Evolutionary conservation across 2,113 vertebrate species (phyloP).

Genomic region (Cricetomys ansorgei): DNA sequence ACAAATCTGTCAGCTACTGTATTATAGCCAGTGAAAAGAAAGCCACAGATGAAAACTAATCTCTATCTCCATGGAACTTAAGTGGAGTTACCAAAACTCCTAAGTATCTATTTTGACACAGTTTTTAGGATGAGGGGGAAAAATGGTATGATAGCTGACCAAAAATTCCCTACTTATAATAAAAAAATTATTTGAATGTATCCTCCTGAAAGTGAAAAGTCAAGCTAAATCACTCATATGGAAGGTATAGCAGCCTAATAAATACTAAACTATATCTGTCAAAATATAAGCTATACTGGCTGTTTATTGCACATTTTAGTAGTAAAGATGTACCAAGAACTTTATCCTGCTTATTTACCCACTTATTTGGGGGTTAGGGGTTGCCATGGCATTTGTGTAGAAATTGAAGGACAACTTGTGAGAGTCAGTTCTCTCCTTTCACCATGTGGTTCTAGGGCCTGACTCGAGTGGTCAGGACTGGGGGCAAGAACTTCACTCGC

Average conservation of each 20-base stretch:
- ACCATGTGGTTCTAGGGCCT: not conserved
- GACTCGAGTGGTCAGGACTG: not conserved
- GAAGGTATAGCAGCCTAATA: not conserved
- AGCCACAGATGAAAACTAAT: not conserved
- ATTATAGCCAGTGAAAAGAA: not conserved
- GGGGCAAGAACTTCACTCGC: not conserved
- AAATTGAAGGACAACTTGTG: not conserved
- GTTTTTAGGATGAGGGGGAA: not conserved
- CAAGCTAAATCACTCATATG: not conserved
- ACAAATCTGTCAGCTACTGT: not conserved
- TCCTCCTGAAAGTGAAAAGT: not conserved
- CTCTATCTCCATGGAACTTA: not conserved
- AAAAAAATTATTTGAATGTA: constrained; percentile 6
- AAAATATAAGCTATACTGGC: not conserved
- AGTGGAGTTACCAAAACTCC: not conserved
- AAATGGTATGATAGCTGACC: not conserved
- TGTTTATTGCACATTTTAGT: not conserved
- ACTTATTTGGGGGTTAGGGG: not conserved
- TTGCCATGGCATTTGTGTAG: not conserved
- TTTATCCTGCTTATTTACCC: not conserved
- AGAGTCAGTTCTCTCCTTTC: too few relatives aligned
- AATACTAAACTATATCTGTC: not conserved
- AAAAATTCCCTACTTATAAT: not conserved
- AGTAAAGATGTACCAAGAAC: constrained; percentile 33
- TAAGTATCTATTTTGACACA: constrained; percentile 50